Evolutionary conservation across 2,113 vertebrate species (phyloP).

Genomic region (Ammodramus savannarum): DNA sequence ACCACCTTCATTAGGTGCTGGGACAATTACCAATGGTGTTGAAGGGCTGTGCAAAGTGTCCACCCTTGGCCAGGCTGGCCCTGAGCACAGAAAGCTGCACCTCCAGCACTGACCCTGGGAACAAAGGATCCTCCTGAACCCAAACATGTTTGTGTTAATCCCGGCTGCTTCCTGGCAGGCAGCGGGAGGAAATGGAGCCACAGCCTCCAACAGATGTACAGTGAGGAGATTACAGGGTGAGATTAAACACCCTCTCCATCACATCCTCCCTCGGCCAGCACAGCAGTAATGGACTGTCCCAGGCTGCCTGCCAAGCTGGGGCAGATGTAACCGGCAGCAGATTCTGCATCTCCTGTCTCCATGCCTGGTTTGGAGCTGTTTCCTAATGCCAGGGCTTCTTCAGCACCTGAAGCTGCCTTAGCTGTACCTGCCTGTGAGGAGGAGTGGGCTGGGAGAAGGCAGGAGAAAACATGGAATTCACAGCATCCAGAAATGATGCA

Average conservation of each 20-base stretch:
- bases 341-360: neutral
- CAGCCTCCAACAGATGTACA: conserved; percentile 52
- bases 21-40: neutral
- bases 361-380: neutral
- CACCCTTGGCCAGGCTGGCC: neutral
- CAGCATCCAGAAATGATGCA: fast-evolving
- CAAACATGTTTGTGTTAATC: conserved; percentile 59
- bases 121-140: conserved; percentile 58
- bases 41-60: neutral
- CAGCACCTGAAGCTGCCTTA: neutral
- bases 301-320: conserved; percentile 28
- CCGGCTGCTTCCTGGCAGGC: conserved; percentile 38
- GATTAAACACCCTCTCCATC: conserved; percentile 61
- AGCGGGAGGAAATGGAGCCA: conserved; percentile 10
- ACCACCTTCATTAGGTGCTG: neutral
- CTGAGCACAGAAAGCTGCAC: conserved; percentile 10
- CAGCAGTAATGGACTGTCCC: neutral
- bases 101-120: conserved; percentile 11
- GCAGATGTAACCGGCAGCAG: conserved; percentile 45
- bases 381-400: neutral
- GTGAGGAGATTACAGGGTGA: conserved; percentile 40
- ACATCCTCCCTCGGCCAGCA: conserved; percentile 22
- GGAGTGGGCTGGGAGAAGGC: neutral
- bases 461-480: neutral
- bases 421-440: neutral